phyloP scores from a whole-genome alignment of 2,888 invertebrate genomes.

The Polymixis flavicincta region DNA sequence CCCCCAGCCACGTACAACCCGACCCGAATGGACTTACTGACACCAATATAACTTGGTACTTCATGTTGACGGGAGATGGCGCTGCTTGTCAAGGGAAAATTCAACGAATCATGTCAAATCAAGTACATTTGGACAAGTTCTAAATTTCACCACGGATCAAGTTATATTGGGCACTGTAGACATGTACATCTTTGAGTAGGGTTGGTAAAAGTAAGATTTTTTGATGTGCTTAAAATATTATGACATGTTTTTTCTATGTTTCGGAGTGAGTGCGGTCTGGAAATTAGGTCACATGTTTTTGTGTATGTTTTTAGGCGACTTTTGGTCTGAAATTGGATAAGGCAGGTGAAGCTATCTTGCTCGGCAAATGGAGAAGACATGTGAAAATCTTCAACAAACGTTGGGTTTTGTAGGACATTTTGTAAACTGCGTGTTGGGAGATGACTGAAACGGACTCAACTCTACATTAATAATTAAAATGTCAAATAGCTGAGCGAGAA shows the following conservation, averaged over 20 bases:
- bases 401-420: not conserved
- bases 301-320: constrained; percentile 18
- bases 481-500: no score
- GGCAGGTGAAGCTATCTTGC: not conserved
- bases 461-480: no score
- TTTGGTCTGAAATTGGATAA: constrained; percentile 2
- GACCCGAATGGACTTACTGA: not conserved
- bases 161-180: constrained; percentile 10
- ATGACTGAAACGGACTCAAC: no score
- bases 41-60: constrained; percentile 12
- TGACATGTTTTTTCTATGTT: constrained; percentile 13
- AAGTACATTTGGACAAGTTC: constrained; percentile 12
- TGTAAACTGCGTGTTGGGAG: not conserved
- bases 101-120: not conserved
- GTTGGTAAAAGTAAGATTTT: constrained; percentile 23
- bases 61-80: not conserved
- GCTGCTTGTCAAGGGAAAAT: not conserved
- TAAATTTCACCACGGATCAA: constrained; percentile 1
- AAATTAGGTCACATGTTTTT: constrained; percentile 42
- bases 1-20: not conserved
- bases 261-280: constrained; percentile 23
- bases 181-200: constrained; percentile 45
- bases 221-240: constrained; percentile 31
- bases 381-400: not conserved
- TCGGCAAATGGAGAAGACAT: not conserved